These are phyloP conservation scores for Tenthredo amoena DNA, from an alignment of 2,888 invertebrate species.

Conservation along the genomic window DNA sequence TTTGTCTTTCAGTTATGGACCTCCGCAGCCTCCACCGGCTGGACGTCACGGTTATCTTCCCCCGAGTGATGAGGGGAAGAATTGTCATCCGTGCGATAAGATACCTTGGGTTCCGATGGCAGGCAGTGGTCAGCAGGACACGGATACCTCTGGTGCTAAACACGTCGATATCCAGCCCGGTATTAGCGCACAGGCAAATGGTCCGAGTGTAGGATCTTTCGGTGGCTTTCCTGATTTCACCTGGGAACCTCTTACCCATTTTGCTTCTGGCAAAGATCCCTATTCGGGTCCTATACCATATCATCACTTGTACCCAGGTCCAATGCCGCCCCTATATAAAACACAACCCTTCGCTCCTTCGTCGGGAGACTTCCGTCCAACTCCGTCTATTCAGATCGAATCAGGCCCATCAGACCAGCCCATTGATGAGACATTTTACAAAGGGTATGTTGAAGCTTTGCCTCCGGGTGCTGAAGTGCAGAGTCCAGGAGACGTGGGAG, in stretches of 20 bases:
- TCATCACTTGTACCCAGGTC: slow-evolving; percentile 83
- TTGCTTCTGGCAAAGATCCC: neutral
- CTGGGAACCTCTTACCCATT: slow-evolving; percentile 56
- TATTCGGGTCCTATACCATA: slow-evolving; percentile 81
- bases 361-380: slow-evolving; percentile 55
- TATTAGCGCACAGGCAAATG: slow-evolving; percentile 49
- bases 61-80: slow-evolving; percentile 74
- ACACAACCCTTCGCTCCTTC: slow-evolving; percentile 81
- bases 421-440: neutral
- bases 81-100: slow-evolving; percentile 89
- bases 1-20: slow-evolving; percentile 61
- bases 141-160: neutral
- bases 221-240: slow-evolving; percentile 63
- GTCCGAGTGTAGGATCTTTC: slow-evolving; percentile 48
- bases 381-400: neutral
- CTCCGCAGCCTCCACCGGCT: slow-evolving; percentile 61
- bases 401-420: neutral
- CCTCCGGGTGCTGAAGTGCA: slow-evolving; percentile 70
- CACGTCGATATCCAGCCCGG: slow-evolving; percentile 28
- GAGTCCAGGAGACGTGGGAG: slow-evolving; percentile 3
- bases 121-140: neutral
- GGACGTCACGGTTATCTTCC: slow-evolving; percentile 55
- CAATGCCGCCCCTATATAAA: slow-evolving; percentile 83
- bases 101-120: slow-evolving; percentile 90
- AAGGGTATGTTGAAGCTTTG: slow-evolving; percentile 63